Percentiles rank a stretch among this genome's conserved stretches.
Conservation (phyloP, 2,797 vertebrate genomes). For the Myripristis murdjan region DNA sequence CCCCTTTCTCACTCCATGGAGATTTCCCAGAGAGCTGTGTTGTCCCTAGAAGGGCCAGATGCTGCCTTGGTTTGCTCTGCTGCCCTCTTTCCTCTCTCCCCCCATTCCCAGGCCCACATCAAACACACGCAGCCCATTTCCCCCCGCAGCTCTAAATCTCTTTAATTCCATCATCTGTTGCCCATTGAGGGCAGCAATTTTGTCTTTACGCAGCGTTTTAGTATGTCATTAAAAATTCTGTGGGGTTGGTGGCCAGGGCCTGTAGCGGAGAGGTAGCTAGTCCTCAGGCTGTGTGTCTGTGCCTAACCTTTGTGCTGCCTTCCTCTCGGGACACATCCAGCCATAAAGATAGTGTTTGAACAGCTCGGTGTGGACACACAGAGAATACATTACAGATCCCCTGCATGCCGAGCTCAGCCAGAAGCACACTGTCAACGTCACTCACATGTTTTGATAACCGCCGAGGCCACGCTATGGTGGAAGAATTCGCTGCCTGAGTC, state of each 20-base stretch:
- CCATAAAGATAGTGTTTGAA: conserved; percentile 69
- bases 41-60: conserved; percentile 78
- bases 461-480: conserved; percentile 4
- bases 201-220: conserved; percentile 81
- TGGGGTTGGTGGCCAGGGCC: conserved; percentile 75
- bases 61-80: conserved; percentile 75
- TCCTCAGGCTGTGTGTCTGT: conserved; percentile 61
- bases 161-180: conserved; percentile 89
- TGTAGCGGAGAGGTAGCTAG: conserved; percentile 67
- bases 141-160: conserved; percentile 83
- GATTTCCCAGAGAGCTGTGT: conserved; percentile 67
- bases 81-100: conserved; percentile 70
- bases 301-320: conserved; percentile 60
- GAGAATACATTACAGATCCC: conserved; percentile 61
- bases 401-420: conserved; percentile 19
- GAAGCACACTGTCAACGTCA: conserved; percentile 38
- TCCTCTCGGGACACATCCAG: conserved; percentile 57
- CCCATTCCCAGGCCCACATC: conserved; percentile 76
- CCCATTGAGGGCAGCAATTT: conserved; percentile 86
- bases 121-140: conserved; percentile 75
- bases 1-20: conserved; percentile 57
- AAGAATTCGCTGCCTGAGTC: not conserved
- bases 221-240: conserved; percentile 84
- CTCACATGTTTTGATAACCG: conserved; percentile 45
- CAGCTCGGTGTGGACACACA: conserved; percentile 57